Conservation (phyloP, 1,140 invertebrate species). For the Brachionus asplanchnoidis region DNA sequence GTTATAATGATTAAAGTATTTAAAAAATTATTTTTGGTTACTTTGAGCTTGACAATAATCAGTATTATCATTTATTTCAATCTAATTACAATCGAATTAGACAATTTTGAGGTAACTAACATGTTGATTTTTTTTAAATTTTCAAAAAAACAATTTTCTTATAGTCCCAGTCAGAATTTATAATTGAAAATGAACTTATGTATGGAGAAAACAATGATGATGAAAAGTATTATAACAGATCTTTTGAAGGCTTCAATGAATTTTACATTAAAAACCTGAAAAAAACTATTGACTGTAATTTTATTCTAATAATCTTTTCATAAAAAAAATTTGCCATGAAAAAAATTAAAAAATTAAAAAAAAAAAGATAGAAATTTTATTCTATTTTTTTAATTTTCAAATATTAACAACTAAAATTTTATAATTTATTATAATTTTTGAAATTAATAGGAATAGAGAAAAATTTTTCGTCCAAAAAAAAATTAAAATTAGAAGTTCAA, state of each 20-base stretch:
- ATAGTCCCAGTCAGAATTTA: neutral
- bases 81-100: neutral
- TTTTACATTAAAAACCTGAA: neutral
- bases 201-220: neutral
- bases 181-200: neutral
- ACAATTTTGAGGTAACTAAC: neutral
- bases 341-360: neutral
- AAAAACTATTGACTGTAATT: neutral
- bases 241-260: constrained; percentile 6
- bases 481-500: too few species aligned
- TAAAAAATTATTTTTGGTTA: neutral
- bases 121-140: too few species aligned
- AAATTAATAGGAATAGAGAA: too few species aligned
- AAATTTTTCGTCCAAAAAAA: too few species aligned
- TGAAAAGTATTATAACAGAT: neutral
- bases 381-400: neutral
- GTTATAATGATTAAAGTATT: neutral
- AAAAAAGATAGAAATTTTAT: neutral
- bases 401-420: too few species aligned
- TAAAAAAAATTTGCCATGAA: neutral
- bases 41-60: neutral
- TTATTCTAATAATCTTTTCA: neutral
- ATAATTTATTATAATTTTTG: too few species aligned
- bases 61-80: neutral
- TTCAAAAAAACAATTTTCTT: neutral